Percentiles rank a stretch among this genome's conserved stretches.
phyloP scores from a whole-genome alignment of 2,888 invertebrate species.

The Catotricha subobsoleta region DNA sequence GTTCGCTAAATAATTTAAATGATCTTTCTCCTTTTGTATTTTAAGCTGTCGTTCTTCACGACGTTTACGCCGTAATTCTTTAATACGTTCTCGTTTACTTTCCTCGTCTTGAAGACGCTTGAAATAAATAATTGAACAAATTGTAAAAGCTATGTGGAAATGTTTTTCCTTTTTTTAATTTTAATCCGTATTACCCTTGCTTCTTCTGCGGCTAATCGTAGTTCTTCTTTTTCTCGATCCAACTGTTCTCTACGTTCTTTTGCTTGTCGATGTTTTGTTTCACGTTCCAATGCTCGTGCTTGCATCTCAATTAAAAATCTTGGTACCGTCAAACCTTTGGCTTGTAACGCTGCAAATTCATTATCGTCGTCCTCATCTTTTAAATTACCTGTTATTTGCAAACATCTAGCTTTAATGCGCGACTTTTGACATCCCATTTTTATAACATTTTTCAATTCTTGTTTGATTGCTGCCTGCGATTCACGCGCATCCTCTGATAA shows the following conservation, averaged over 20 bases:
- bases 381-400: constrained; percentile 15
- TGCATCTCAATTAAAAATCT: constrained; percentile 56
- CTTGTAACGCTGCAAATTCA: constrained; percentile 20
- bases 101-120: constrained; percentile 36
- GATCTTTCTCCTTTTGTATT: constrained; percentile 39
- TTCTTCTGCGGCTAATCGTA: constrained; percentile 26
- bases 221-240: constrained; percentile 27
- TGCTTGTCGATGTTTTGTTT: constrained; percentile 26
- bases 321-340: constrained; percentile 33
- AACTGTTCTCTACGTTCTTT: constrained; percentile 21
- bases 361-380: constrained; percentile 12
- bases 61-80: constrained; percentile 42
- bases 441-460: constrained; percentile 36
- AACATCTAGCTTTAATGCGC: constrained; percentile 30
- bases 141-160: neutral
- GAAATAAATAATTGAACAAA: neutral
- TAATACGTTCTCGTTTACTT: constrained; percentile 37
- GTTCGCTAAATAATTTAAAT: constrained; percentile 28
- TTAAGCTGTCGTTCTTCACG: constrained; percentile 41
- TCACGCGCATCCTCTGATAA: constrained; percentile 44
- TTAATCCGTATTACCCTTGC: constrained; percentile 21
- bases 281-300: constrained; percentile 47
- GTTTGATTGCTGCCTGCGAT: constrained; percentile 38
- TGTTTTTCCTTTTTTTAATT: neutral
- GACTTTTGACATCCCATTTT: constrained; percentile 38